phyloP scores from a whole-genome alignment of 2,797 vertebrate genomes.

The Lithobates pipiens region DNA sequence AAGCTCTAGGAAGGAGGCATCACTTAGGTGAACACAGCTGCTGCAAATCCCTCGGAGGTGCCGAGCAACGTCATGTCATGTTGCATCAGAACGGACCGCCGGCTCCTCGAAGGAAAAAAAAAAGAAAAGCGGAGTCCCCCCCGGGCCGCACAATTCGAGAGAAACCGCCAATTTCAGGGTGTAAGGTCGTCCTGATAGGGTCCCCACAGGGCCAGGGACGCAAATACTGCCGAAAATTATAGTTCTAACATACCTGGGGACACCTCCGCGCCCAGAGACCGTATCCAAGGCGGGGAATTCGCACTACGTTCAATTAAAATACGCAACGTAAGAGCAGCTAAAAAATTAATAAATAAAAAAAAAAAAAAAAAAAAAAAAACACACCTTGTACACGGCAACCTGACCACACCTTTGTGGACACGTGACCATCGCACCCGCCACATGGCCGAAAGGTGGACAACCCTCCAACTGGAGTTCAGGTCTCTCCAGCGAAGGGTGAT shows the following conservation, averaged over 20 bases:
- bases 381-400: too few species aligned
- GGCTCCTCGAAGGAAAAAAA: background rate
- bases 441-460: too few species aligned
- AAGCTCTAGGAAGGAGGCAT: slow-evolving; percentile 8
- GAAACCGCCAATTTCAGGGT: background rate
- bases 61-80: slow-evolving; percentile 8
- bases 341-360: too few species aligned
- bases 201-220: background rate
- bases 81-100: background rate
- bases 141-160: background rate
- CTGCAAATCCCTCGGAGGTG: background rate
- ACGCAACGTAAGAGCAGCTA: background rate
- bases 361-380: too few species aligned
- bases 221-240: background rate
- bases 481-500: too few species aligned
- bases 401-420: too few species aligned
- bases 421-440: too few species aligned
- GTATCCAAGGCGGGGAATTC: background rate
- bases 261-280: background rate
- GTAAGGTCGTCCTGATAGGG: too few species aligned
- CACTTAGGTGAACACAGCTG: slow-evolving; percentile 44
- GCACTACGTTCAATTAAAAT: background rate
- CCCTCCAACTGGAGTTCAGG: too few species aligned
- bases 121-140: background rate
- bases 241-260: background rate